Evolutionary conservation across 2,797 vertebrate genomes (phyloP), one percentile per base, ranked within the genome.

Genomic region (Chiroxiphia lanceolata): DNA sequence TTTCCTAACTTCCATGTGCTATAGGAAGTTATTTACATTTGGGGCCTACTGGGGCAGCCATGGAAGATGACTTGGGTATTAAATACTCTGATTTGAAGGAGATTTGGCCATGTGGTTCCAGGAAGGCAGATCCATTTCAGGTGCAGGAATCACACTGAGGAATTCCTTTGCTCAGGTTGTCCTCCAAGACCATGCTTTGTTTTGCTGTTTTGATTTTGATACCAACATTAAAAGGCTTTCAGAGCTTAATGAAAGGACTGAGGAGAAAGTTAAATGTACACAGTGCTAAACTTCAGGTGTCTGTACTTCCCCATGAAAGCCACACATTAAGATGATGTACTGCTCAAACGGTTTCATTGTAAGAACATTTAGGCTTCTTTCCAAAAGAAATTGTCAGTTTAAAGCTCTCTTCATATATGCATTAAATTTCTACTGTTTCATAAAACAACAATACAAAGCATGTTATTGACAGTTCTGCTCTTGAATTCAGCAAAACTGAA

Each of bases 361-460:
- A 34, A 92, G 18, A 20, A 27, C 36, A 36, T 83, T 56, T 75
- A 22, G 44, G 15, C 29, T 90, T 38, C 22, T 78, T 88, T 78
- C 33, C 65, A 53, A 80, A 56, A 48, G 15, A 59, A 70, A 40
- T 5, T 44, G 48, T 36, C 14, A 42, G 9, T 72, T 82, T 59
- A 76, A 79, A 83, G 44, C 21, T 47, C 34, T 83, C 27, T 86
- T 70, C 3, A 1, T 36, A n/a, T 15, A 17, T 29, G 48, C 36
- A 83, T 64, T 68, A 64, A 36, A 83, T 80, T 90, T 70, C 45
- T 64, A 56, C 42, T 36, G 8, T 76, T 97, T 85, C 53, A 57
- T 79, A 76, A 82, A 84, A 42, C 26, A 93, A 11, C 59, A 67
- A 6, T 22, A 53, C 47, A 83, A 84, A 69, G 21, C 40, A 40